Evolutionary conservation across 92 coral and sea anemone species (phyloP).

Genomic region (Nematostella vectensis): DNA sequence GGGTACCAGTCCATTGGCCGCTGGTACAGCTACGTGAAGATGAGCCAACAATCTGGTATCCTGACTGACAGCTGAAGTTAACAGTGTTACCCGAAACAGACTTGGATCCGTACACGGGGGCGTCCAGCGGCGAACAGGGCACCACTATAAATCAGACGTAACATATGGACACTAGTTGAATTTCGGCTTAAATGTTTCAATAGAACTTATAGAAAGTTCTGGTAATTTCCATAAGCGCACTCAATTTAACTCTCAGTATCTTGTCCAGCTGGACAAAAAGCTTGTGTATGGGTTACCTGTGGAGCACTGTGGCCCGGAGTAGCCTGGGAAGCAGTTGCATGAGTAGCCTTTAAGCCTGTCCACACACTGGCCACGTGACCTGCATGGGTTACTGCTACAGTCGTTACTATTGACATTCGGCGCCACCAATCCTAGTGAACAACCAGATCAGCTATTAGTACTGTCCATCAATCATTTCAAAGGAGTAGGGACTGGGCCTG

Average conservation of each 20-base stretch:
- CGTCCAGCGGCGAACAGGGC: slow-evolving; percentile 65
- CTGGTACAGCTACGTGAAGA: slow-evolving; percentile 44
- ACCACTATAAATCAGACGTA: slow-evolving; percentile 43
- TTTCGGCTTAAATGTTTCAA: too few relatives aligned
- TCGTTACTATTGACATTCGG: slow-evolving; percentile 50
- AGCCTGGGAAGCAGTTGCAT: slow-evolving; percentile 47
- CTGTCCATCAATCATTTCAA: too few relatives aligned
- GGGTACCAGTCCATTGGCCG: slow-evolving; percentile 72
- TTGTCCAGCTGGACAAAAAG: too few relatives aligned
- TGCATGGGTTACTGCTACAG: slow-evolving; percentile 50
- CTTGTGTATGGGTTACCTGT: not conserved
- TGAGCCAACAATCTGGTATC: slow-evolving; percentile 56
- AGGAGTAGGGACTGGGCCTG: too few relatives aligned
- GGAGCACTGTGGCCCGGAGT: slow-evolving; percentile 42
- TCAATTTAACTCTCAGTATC: too few relatives aligned
- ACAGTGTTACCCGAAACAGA: slow-evolving; percentile 64
- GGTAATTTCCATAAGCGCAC: too few relatives aligned
- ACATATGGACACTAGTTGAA: too few relatives aligned
- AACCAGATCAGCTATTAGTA: not conserved
- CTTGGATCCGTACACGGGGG: slow-evolving; percentile 68
- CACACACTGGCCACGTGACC: slow-evolving; percentile 48
- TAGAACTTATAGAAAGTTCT: too few relatives aligned
- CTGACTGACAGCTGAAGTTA: slow-evolving; percentile 50
- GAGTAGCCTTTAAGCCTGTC: slow-evolving; percentile 48
- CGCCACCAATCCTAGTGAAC: slow-evolving; percentile 24